Conservation (phyloP, 2,797 vertebrate species). For the Coregonus sp. region DNA sequence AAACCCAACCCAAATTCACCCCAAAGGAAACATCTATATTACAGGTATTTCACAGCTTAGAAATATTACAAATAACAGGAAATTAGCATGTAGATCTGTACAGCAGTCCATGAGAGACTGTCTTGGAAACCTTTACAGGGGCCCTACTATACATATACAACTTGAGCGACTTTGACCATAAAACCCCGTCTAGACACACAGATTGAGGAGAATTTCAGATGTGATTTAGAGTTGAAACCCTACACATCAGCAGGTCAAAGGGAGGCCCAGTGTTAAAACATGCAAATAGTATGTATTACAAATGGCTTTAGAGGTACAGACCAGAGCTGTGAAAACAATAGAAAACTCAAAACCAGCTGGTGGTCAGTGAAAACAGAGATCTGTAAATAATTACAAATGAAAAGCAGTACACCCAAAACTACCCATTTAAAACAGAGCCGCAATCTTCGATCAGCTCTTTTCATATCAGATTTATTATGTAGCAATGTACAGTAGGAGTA, state of each 20-base stretch:
- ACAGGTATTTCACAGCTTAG: constrained; percentile 75
- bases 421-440: constrained; percentile 39
- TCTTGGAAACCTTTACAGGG: background rate
- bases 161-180: background rate
- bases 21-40: constrained; percentile 58
- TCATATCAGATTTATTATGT: constrained; percentile 48
- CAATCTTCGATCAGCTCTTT: constrained; percentile 14
- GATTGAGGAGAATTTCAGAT: background rate
- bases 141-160: background rate
- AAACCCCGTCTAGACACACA: background rate
- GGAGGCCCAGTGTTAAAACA: constrained; percentile 37
- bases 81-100: constrained; percentile 52
- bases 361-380: constrained; percentile 75
- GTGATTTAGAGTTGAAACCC: constrained; percentile 1
- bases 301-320: constrained; percentile 38
- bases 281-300: constrained; percentile 44
- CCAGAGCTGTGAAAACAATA: constrained; percentile 38
- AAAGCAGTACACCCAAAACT: constrained; percentile 37
- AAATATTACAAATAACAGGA: constrained; percentile 65
- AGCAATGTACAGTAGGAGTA: constrained; percentile 71
- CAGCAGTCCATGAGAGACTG: constrained; percentile 49
- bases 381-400: constrained; percentile 20
- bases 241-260: constrained; percentile 3
- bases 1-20: background rate
- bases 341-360: constrained; percentile 67